A percentile compares a stretch with the other conserved stretches of the same genome.
Evolutionary conservation across 2,113 vertebrate genomes (phyloP).

Genomic region (Grammomys surdaster): DNA sequence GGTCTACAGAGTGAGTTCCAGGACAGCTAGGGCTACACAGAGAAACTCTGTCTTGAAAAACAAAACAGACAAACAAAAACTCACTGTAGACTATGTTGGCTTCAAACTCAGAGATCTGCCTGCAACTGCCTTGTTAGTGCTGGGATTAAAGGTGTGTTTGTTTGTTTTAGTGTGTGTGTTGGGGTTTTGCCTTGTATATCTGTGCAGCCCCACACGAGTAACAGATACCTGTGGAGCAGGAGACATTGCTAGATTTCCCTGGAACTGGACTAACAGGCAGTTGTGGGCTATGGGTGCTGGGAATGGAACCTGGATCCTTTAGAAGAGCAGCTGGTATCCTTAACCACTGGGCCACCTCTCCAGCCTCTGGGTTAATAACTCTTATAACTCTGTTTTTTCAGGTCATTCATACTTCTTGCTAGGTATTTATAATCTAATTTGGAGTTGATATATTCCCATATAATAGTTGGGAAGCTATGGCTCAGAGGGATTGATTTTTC

Average conservation of each 20-base stretch:
- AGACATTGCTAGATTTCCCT: not conserved
- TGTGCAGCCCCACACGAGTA: not conserved
- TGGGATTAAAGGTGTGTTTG: not conserved
- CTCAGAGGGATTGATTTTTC: not conserved
- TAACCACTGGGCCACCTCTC: not conserved
- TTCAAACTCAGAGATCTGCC: not conserved
- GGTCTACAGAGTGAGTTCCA: no score
- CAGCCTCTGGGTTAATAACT: no score
- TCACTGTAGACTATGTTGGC: not conserved
- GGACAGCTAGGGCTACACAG: no score
- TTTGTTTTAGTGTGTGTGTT: not conserved
- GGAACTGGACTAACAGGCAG: not conserved
- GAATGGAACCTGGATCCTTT: not conserved
- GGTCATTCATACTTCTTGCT: not conserved
- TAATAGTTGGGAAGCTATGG: not conserved
- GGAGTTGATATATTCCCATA: not conserved
- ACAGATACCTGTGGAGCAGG: not conserved
- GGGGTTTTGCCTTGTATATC: not conserved
- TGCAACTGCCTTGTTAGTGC: not conserved
- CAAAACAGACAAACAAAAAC: no score
- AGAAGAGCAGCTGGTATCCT: not conserved
- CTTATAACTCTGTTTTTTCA: not conserved
- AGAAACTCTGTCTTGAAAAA: no score
- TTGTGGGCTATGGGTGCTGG: not conserved
- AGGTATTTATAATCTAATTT: not conserved